Evolutionary conservation across 2,888 invertebrate species (phyloP).

Genomic region (Nomada hirtipes): DNA sequence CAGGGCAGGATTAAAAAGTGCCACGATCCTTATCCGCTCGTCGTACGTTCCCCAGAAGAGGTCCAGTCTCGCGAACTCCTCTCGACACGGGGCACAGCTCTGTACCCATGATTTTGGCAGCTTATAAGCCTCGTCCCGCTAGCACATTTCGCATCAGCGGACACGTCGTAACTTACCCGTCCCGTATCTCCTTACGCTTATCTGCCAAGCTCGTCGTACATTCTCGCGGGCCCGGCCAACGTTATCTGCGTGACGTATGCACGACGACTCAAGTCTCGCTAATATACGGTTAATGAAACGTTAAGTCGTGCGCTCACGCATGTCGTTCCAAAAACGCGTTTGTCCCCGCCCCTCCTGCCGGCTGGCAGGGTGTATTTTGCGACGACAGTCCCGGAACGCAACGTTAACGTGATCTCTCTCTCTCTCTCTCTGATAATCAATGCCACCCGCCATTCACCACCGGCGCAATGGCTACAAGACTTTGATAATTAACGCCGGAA

Average conservation of each 20-base stretch:
- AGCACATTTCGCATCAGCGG: slow-evolving; percentile 67
- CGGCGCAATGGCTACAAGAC: neutral
- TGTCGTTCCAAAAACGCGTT: slow-evolving; percentile 41
- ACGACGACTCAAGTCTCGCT: slow-evolving; percentile 68
- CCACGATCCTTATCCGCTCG: slow-evolving; percentile 50
- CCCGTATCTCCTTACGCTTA: slow-evolving; percentile 75
- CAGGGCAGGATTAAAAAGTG: slow-evolving; percentile 48
- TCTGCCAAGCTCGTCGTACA: slow-evolving; percentile 73
- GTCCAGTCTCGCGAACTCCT: slow-evolving; percentile 11
- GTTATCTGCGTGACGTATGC: slow-evolving; percentile 76
- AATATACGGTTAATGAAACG: slow-evolving; percentile 78
- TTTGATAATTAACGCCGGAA: slow-evolving; percentile 49
- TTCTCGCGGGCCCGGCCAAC: slow-evolving; percentile 63
- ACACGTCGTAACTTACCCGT: slow-evolving; percentile 72
- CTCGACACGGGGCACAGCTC: slow-evolving; percentile 3
- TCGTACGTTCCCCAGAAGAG: slow-evolving; percentile 42
- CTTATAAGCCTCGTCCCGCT: slow-evolving; percentile 67
- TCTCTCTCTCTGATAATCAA: slow-evolving; percentile 4
- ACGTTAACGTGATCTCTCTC: slow-evolving; percentile 11
- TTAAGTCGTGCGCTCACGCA: slow-evolving; percentile 67
- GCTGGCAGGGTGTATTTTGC: slow-evolving; percentile 20
- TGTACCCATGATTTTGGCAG: slow-evolving; percentile 67
- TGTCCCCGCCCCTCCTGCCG: neutral
- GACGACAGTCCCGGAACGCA: slow-evolving; percentile 30
- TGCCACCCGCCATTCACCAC: slow-evolving; percentile 30